Conservation (phyloP, 2,888 invertebrate genomes). For the Tachina grossa region DNA sequence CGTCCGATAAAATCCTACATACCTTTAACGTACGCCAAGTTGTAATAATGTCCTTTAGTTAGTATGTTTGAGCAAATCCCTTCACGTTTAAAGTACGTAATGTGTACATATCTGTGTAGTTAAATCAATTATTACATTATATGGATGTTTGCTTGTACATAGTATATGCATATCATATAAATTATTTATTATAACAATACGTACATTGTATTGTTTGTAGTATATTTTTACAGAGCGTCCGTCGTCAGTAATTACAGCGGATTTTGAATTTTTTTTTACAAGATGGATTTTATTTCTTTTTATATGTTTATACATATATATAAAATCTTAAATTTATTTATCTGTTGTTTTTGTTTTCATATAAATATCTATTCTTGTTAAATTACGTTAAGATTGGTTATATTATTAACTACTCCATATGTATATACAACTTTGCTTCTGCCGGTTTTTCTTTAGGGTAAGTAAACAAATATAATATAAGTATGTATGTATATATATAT, state of each 20-base stretch:
- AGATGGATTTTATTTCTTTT: constrained; percentile 18
- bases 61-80: no score
- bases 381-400: neutral
- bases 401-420: neutral
- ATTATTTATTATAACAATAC: constrained; percentile 7
- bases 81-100: no score
- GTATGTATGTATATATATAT: no score
- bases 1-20: no score
- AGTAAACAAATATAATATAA: no score
- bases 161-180: neutral
- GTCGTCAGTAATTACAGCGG: constrained; percentile 20
- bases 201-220: neutral
- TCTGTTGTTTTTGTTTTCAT: neutral
- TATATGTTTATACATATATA: neutral
- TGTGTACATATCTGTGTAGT: neutral
- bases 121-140: neutral
- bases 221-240: neutral
- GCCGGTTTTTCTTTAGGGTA: neutral
- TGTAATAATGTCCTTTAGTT: no score
- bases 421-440: constrained; percentile 1
- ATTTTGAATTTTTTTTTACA: constrained; percentile 24
- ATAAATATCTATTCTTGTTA: constrained; percentile 21
- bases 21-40: no score
- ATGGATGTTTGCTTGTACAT: neutral
- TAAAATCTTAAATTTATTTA: neutral